Evolutionary conservation across 2,888 invertebrate species (phyloP), one percentile per base, ranked within the genome.

Genomic region (Notodonta dromedarius): DNA sequence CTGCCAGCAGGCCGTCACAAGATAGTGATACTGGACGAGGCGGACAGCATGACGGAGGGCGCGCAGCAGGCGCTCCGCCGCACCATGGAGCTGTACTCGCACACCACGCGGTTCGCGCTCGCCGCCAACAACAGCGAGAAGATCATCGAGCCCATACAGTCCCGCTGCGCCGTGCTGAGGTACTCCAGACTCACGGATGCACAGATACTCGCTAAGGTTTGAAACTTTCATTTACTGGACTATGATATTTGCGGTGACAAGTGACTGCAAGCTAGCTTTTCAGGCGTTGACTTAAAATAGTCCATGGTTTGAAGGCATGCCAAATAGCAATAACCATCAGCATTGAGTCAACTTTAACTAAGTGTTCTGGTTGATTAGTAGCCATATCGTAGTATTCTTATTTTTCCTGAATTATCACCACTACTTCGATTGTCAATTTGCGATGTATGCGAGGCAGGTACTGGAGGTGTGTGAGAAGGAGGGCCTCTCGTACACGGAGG

Each of bases 11-110:
- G 98, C 0, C 72, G 93, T 0, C 99, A 99, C 87, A 99, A 99
- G 90, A 97, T 99, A 67, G 97, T 99, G 60, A 99, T 99, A 77
- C 92, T 99, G 42, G 99, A 99, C 91, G 99, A 99, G 91, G 99
- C 99, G 0, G 99, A 99, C 93, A 98, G 99, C 85, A 99, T 99
- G 99, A 99, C 99, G 0, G 99, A 99, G 78, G 99, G 99, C 0
- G 99, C 99, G 0, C 99, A 99, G 87, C 99, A 99, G 88, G 99
- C 99, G 0, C 91, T 99, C 60, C 95, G 99, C 24, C 95, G 99
- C 71, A 99, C 99, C 0, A 99, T 99, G 99, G 99, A 99, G 92
- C 95, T 99, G 66, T 99, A 98, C 90, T 98, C 98, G 60, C 97
- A 96, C 83, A 99, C 99, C 0, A 99, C 99, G 0, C 94, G 99